phyloP scores from a whole-genome alignment of 1,140 invertebrate genomes.

The Colletes latitarsis region DNA sequence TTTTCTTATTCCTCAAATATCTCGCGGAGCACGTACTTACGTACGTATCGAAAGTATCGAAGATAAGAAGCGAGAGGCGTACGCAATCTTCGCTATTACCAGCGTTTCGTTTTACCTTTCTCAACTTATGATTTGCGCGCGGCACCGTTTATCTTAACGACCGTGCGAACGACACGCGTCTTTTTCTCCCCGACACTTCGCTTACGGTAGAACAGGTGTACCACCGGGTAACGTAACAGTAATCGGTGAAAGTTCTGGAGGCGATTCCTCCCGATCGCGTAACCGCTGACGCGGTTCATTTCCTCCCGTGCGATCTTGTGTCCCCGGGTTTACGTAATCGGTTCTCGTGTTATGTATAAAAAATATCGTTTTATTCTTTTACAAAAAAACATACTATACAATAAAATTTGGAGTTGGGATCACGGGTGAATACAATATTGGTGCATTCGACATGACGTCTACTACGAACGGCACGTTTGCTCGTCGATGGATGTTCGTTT shows the following conservation, averaged over 20 bases:
- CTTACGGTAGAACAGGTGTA: slow-evolving; percentile 49
- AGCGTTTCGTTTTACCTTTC: slow-evolving; percentile 25
- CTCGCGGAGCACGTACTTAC: too few species aligned
- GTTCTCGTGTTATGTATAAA: slow-evolving; percentile 50
- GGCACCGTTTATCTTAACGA: slow-evolving; percentile 43
- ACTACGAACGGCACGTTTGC: slow-evolving; percentile 17
- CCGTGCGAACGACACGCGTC: slow-evolving; percentile 7
- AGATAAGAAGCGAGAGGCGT: slow-evolving; percentile 13
- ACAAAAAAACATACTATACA: slow-evolving; percentile 51
- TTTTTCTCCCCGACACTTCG: slow-evolving; percentile 34
- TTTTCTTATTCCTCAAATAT: too few species aligned
- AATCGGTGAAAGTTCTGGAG: slow-evolving; percentile 55
- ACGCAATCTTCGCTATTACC: not conserved
- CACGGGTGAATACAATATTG: slow-evolving; percentile 61
- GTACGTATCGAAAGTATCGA: slow-evolving; percentile 18
- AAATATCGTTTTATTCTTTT: slow-evolving; percentile 64
- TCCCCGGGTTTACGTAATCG: slow-evolving; percentile 39
- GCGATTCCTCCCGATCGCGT: slow-evolving; percentile 57
- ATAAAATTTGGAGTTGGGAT: slow-evolving; percentile 58
- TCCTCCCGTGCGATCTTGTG: not conserved
- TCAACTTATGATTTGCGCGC: not conserved
- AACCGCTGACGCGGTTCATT: slow-evolving; percentile 34
- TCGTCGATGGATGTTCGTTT: not conserved
- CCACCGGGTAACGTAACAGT: slow-evolving; percentile 42
- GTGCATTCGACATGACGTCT: slow-evolving; percentile 41